Evolutionary conservation across 2,888 invertebrate species (phyloP).

Genomic region (Thereva nobilitata): DNA sequence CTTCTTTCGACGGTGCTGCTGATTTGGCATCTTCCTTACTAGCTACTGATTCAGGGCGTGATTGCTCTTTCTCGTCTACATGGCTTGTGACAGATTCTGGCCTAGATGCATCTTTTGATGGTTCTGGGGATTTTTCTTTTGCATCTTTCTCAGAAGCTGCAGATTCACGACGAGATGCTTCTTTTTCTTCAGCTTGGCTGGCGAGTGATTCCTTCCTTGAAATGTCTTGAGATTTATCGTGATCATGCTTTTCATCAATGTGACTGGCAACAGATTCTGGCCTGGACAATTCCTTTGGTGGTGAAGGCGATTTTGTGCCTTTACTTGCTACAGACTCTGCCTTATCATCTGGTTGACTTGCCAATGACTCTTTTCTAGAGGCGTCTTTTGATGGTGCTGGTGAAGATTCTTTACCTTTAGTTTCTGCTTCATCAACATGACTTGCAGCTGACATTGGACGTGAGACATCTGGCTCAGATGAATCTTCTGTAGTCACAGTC

Average conservation of each 20-base stretch:
- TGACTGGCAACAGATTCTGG: conserved; percentile 38
- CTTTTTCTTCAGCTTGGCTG: conserved; percentile 28
- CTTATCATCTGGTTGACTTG: conserved; percentile 20
- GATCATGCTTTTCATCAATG: conserved; percentile 41
- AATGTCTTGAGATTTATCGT: background rate
- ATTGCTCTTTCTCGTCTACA: too few relatives aligned
- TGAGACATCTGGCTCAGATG: conserved; percentile 37
- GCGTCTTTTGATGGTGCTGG: too few relatives aligned
- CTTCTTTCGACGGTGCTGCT: conserved; percentile 44
- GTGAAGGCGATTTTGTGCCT: conserved; percentile 16
- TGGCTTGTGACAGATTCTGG: too few relatives aligned
- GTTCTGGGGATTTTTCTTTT: too few relatives aligned
- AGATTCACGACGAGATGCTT: conserved; percentile 32
- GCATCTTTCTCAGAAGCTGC: background rate
- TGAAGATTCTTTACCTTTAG: background rate
- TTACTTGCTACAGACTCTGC: conserved; percentile 36
- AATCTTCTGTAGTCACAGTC: too few relatives aligned
- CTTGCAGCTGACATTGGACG: conserved; percentile 46
- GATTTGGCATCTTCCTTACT: conserved; percentile 32
- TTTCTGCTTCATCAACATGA: conserved; percentile 41
- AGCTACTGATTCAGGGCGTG: too few relatives aligned
- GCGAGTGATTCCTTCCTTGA: conserved; percentile 19
- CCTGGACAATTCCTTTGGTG: conserved; percentile 23
- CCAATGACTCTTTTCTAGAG: conserved; percentile 23
- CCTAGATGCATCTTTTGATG: too few relatives aligned